Evolutionary conservation across 2,113 vertebrate species (phyloP), one percentile per base, ranked within the genome.

Genomic region (Agapornis roseicollis): DNA sequence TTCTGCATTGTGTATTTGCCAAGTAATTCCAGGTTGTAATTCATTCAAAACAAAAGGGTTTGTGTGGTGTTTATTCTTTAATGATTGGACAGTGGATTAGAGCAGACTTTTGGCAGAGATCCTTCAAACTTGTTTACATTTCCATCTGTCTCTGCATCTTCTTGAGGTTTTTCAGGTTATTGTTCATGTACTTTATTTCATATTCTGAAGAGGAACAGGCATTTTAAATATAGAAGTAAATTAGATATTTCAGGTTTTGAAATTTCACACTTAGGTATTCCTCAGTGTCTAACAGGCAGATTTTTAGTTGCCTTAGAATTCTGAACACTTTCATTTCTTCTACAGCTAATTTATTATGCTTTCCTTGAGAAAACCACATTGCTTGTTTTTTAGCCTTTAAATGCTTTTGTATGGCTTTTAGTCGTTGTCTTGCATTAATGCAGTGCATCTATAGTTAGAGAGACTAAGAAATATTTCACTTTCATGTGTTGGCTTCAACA

Each of bases 361-460:
- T 85, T 98, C 96, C 93, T 97, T 92, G 96, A 98, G 95, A 94
- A 97, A 97, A 97, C 89, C 74, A 94, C 88, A 85, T 93, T 94
- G 86, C 96, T 97, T 94, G 96, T 83, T 95, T 96, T 97, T 95
- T 87, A 96, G 95, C 80, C 94, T 96, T 96, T 97, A 97, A 97
- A 96, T 88, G 91, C 85, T 95, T 94, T 95, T 77, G 83, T 97
- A 94, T 91, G 37, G 8, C 95, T 97, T 95, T 96, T 85, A 97
- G 96, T 94, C 58, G 77, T 96, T 95, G 87, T 92, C 96, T 96
- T 97, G 94, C 94, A 90, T 95, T 98, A 98, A 98, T 98, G 96
- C 2, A 2, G 79, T 86, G 53, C 88, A 95, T 91, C 93, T 90
- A 87, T 96, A 86, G 93, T 95, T 97, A 88, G 69, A 83, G 78